phyloP scores from a whole-genome alignment of 2,797 vertebrate genomes.

The Nannoperca australis region DNA sequence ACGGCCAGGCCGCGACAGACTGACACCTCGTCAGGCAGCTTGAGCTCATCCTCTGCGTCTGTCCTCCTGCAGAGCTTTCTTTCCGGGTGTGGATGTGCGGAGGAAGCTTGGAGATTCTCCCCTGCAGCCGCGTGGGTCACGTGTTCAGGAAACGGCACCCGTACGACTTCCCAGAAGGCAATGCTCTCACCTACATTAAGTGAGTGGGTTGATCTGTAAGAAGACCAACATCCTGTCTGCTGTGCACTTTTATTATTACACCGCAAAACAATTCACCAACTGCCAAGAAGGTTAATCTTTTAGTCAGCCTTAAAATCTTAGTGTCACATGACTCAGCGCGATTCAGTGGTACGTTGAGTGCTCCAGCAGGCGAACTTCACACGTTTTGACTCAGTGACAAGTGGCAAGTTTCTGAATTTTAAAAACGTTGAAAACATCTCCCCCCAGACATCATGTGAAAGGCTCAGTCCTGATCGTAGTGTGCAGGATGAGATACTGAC shows the following conservation, averaged over 20 bases:
- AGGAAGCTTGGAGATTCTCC: constrained; percentile 97
- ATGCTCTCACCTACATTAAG: constrained; percentile 98
- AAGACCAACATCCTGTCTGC: background rate
- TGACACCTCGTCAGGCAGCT: background rate
- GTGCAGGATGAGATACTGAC: background rate
- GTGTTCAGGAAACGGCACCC: constrained; percentile 98
- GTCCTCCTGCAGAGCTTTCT: constrained; percentile 90
- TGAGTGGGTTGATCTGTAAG: constrained; percentile 71
- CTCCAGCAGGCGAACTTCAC: background rate
- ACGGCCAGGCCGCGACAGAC: background rate
- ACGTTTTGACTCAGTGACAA: constrained; percentile 3
- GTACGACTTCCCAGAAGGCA: constrained; percentile 98
- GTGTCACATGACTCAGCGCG: constrained; percentile 23
- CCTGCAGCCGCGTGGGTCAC: constrained; percentile 97
- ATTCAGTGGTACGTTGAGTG: constrained; percentile 13
- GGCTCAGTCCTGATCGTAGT: background rate
- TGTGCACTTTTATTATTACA: background rate
- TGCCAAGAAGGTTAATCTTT: constrained; percentile 18
- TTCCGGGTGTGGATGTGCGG: constrained; percentile 99
- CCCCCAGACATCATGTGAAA: background rate
- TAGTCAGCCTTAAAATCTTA: constrained; percentile 5
- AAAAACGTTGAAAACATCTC: background rate
- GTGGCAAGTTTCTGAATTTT: background rate
- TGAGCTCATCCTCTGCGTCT: background rate
- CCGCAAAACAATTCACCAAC: background rate